Evolutionary conservation across 2,113 vertebrate species (phyloP).

Genomic region (Probosciger aterrimus): DNA sequence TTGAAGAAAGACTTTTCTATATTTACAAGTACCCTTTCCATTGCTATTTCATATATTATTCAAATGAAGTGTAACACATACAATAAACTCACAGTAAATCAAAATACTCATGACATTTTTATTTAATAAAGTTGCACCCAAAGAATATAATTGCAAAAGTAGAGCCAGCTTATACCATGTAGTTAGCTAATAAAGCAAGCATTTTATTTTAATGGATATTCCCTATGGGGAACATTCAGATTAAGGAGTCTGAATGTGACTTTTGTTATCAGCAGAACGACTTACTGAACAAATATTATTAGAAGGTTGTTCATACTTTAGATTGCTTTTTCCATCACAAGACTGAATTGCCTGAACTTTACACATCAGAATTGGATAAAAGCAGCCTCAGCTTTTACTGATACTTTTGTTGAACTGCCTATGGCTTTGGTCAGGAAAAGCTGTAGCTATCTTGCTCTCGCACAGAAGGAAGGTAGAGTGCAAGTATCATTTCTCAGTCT

Average conservation of each 20-base stretch:
- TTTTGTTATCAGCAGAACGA: constrained; percentile 66
- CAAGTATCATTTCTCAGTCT: not conserved
- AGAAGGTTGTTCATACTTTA: constrained; percentile 64
- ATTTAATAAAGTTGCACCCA: not conserved
- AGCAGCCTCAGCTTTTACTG: constrained; percentile 22
- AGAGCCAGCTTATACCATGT: not conserved
- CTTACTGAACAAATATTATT: constrained; percentile 74
- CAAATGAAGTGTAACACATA: not conserved
- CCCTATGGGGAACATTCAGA: not conserved
- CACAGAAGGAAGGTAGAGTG: not conserved
- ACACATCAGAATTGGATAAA: constrained; percentile 48
- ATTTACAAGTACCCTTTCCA: not conserved
- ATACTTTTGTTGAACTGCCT: constrained; percentile 14
- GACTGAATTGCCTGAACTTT: constrained; percentile 54
- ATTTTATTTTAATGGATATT: constrained; percentile 16
- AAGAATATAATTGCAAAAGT: not conserved
- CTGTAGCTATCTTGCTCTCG: not conserved
- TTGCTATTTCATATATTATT: not conserved
- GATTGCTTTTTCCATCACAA: constrained; percentile 64
- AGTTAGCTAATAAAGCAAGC: not conserved
- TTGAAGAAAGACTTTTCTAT: not conserved
- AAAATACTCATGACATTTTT: not conserved
- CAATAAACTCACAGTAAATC: not conserved
- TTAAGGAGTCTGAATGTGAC: constrained; percentile 37
- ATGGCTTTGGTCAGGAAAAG: not conserved